A percentile compares a stretch with the other conserved stretches of the same genome.
Conservation (phyloP, 2,797 vertebrate genomes). For the Peromyscus melanophrys region DNA sequence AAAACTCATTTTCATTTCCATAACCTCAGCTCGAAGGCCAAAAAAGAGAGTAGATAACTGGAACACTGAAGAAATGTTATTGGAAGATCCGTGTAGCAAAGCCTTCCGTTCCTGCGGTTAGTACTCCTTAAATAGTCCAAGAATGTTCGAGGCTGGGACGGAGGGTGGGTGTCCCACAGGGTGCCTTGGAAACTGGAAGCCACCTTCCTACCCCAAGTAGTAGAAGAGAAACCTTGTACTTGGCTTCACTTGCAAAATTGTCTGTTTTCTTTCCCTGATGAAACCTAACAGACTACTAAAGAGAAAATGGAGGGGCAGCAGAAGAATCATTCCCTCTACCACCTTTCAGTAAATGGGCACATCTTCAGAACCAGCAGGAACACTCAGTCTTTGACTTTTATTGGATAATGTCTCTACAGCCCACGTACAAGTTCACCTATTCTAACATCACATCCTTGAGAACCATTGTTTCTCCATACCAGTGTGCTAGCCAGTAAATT, state of each 20-base stretch:
- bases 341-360: slow-evolving; percentile 9
- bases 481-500: slow-evolving; percentile 8
- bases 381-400: slow-evolving; percentile 24
- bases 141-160: not conserved
- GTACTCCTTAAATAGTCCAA: slow-evolving; percentile 65
- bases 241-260: slow-evolving; percentile 54
- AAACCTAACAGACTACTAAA: slow-evolving; percentile 52
- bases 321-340: slow-evolving; percentile 54
- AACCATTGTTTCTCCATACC: slow-evolving; percentile 26
- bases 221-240: slow-evolving; percentile 38
- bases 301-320: slow-evolving; percentile 27
- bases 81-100: slow-evolving; percentile 87
- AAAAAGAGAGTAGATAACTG: slow-evolving; percentile 87
- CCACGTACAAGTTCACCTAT: slow-evolving; percentile 18
- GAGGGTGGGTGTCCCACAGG: not conserved
- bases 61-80: slow-evolving; percentile 89
- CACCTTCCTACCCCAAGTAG: slow-evolving; percentile 18
- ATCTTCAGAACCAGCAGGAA: slow-evolving; percentile 46
- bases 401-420: slow-evolving; percentile 44
- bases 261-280: slow-evolving; percentile 68
- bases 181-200: not conserved
- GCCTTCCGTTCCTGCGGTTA: slow-evolving; percentile 91
- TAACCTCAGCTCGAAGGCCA: slow-evolving; percentile 80
- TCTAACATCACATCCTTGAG: slow-evolving; percentile 36
- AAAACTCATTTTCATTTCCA: slow-evolving; percentile 63